Conservation (phyloP, 1,140 invertebrate species). For the Zaprionus davidi region DNA sequence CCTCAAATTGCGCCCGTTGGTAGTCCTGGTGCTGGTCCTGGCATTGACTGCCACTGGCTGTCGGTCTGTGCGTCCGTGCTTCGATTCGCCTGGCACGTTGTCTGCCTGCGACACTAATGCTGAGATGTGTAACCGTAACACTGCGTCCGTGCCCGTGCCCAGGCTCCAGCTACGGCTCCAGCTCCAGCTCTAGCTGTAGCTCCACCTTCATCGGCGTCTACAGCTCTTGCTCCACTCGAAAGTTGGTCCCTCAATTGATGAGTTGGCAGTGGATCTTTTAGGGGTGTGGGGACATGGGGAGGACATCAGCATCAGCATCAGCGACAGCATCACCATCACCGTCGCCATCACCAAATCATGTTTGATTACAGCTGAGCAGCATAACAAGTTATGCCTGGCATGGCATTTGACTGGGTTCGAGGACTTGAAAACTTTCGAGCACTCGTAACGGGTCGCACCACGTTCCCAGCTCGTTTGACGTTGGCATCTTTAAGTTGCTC, state of each 20-base stretch:
- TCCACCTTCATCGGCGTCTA: not conserved
- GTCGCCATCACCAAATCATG: constrained; percentile 57
- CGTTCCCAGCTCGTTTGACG: not conserved
- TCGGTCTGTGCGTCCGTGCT: constrained; percentile 42
- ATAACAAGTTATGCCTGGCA: constrained; percentile 66
- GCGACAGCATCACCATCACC: constrained; percentile 43
- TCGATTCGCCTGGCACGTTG: constrained; percentile 77
- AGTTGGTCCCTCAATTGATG: constrained; percentile 25
- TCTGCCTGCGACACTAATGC: constrained; percentile 75
- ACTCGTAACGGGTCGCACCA: not conserved
- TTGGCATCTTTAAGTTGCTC: constrained; percentile 59
- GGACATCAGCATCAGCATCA: not conserved
- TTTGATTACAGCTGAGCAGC: constrained; percentile 81
- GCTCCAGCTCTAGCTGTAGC: not conserved
- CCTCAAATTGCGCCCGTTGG: constrained; percentile 3
- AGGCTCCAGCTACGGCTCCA: not conserved
- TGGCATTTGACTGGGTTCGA: constrained; percentile 13
- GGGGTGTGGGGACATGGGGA: not conserved
- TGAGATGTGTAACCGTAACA: constrained; percentile 69
- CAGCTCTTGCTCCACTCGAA: constrained; percentile 21
- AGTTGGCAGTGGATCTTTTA: not conserved
- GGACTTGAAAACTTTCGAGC: constrained; percentile 19
- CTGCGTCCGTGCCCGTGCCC: not conserved
- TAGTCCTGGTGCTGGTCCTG: constrained; percentile 13
- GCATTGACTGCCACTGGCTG: constrained; percentile 64